A percentile compares a stretch with the other conserved stretches of the same genome.
Evolutionary conservation across 2,888 invertebrate species (phyloP).

Genomic region (Tetragonula carbonaria): DNA sequence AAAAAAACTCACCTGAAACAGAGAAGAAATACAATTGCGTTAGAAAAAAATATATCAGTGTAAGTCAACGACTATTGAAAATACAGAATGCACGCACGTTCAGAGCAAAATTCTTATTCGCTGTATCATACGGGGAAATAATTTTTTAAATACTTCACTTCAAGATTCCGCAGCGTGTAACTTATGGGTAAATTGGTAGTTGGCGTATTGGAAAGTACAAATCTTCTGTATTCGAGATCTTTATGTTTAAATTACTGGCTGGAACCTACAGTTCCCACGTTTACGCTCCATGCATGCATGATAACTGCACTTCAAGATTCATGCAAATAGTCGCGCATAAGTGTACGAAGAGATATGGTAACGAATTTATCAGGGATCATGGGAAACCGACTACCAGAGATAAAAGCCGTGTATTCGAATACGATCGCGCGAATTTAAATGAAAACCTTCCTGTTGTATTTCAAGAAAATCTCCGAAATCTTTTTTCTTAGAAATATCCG

Average conservation of each 20-base stretch:
- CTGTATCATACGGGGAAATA: no score
- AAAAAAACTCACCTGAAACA: slow-evolving; percentile 70
- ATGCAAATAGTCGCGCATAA: slow-evolving; percentile 51
- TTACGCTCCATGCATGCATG: slow-evolving; percentile 61
- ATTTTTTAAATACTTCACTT: not conserved
- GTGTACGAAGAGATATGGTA: slow-evolving; percentile 53
- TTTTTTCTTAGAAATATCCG: not conserved
- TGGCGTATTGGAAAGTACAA: slow-evolving; percentile 20
- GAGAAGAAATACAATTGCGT: slow-evolving; percentile 29
- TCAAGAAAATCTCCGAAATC: not conserved
- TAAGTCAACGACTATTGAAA: no score
- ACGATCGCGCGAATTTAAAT: not conserved
- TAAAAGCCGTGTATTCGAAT: not conserved
- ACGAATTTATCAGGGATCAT: slow-evolving; percentile 57
- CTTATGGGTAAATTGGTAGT: slow-evolving; percentile 20
- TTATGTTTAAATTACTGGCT: slow-evolving; percentile 41
- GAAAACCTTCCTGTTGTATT: not conserved
- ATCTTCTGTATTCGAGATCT: slow-evolving; percentile 32
- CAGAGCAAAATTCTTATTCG: not conserved
- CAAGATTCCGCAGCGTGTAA: not conserved
- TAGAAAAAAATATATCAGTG: not conserved
- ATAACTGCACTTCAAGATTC: slow-evolving; percentile 57
- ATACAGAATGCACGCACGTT: not conserved
- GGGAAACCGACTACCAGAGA: slow-evolving; percentile 34
- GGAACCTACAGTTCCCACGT: slow-evolving; percentile 63